These are phyloP conservation scores for Pycnonotus jocosus DNA, from an alignment of 2,113 vertebrate species.

Conservation along the genomic window DNA sequence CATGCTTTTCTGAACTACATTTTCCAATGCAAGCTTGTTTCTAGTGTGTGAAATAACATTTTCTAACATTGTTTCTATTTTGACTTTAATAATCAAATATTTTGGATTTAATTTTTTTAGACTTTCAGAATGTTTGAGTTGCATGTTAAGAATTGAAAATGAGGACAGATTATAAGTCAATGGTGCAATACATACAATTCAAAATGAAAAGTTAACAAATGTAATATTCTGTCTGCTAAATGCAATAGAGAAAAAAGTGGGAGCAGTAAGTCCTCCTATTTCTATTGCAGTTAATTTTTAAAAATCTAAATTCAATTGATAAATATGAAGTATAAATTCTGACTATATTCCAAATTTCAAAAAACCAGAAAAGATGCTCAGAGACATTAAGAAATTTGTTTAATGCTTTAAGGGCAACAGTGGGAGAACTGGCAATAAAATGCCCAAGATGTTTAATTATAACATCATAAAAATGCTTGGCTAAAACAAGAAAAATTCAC, in stretches of 20 bases:
- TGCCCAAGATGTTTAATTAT: background rate
- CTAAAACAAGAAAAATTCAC: background rate
- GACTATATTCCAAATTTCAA: background rate
- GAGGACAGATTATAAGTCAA: background rate
- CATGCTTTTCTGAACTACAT: conserved; percentile 6
- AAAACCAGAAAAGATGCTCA: background rate
- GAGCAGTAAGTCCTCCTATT: background rate
- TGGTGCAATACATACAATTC: background rate
- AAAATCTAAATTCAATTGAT: background rate
- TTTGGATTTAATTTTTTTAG: background rate
- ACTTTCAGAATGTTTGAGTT: background rate
- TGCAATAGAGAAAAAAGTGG: background rate
- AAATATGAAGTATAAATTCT: background rate
- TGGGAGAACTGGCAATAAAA: background rate
- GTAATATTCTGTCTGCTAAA: background rate
- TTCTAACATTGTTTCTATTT: conserved; percentile 14
- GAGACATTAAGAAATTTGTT: background rate
- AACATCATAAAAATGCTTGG: background rate
- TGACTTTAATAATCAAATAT: conserved; percentile 16
- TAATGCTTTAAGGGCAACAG: background rate
- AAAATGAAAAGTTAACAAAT: background rate
- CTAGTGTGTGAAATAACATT: conserved; percentile 18
- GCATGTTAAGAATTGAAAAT: conserved; percentile 15
- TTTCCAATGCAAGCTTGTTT: conserved; percentile 44
- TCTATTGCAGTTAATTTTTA: background rate